Percentiles rank a stretch among this genome's conserved stretches.
phyloP scores from a whole-genome alignment of 2,888 invertebrate species.

The Xestia rhomboidea region DNA sequence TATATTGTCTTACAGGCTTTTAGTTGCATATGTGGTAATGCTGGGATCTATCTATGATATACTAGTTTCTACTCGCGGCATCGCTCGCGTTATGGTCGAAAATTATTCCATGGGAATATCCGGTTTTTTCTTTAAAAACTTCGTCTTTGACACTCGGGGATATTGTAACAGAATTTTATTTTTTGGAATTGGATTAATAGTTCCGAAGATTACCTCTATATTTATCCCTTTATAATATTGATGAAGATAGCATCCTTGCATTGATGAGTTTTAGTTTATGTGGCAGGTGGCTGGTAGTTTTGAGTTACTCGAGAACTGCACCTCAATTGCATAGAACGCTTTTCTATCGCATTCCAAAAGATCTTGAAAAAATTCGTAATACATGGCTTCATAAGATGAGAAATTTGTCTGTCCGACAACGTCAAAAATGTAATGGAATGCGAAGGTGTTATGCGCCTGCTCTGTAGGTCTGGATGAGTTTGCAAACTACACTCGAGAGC shows the following conservation, averaged over 20 bases:
- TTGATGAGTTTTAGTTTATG: background rate
- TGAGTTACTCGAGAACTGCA: background rate
- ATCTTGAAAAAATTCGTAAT: background rate
- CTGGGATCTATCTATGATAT: background rate
- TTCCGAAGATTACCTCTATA: background rate
- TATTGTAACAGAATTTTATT: too few relatives aligned
- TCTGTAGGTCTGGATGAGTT: background rate
- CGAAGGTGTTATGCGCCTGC: background rate
- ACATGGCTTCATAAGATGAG: background rate
- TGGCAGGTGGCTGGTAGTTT: too few relatives aligned
- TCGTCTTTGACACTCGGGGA: background rate
- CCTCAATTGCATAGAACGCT: background rate
- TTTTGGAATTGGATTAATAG: background rate
- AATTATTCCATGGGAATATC: fast-evolving
- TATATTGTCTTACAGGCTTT: conserved; percentile 36
- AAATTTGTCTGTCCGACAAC: background rate
- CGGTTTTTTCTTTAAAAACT: background rate
- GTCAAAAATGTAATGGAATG: background rate
- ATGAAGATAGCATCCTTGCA: background rate
- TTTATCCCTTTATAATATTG: background rate
- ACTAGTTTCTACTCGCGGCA: background rate
- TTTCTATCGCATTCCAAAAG: background rate
- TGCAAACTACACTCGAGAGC: too few relatives aligned
- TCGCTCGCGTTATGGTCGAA: background rate
- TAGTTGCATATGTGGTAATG: conserved; percentile 36